phyloP scores from a whole-genome alignment of 2,113 vertebrate species.

The Prinia subflava region DNA sequence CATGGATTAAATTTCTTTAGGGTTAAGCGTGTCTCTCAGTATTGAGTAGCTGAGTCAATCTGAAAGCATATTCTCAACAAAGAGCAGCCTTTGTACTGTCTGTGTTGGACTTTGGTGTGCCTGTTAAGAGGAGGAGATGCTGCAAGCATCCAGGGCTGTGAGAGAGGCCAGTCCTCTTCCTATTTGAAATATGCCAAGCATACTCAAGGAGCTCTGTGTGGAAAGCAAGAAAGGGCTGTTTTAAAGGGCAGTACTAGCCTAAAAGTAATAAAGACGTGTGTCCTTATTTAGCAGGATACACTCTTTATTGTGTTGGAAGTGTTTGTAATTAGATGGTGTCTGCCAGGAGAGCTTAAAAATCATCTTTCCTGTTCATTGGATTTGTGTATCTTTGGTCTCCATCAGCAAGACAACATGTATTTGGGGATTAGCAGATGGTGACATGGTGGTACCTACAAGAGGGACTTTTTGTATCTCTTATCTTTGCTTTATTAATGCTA shows the following conservation, averaged over 20 bases:
- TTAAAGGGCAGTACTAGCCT: neutral
- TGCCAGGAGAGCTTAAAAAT: neutral
- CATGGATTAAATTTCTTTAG: neutral
- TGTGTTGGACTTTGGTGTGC: fast-evolving
- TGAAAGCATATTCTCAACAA: neutral
- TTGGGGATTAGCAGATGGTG: neutral
- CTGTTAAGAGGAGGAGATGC: neutral
- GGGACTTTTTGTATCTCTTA: neutral
- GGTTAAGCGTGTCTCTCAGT: neutral
- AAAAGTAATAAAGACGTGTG: neutral
- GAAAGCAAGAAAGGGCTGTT: neutral
- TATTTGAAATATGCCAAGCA: neutral
- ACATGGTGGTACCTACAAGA: neutral
- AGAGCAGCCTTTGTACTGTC: neutral
- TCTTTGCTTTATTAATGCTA: neutral
- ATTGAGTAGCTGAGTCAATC: neutral
- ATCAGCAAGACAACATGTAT: neutral
- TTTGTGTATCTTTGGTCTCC: neutral
- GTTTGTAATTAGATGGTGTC: neutral
- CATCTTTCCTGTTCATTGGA: neutral
- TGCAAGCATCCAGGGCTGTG: fast-evolving
- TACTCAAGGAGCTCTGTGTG: neutral
- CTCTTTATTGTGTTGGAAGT: neutral
- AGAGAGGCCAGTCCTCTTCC: neutral
- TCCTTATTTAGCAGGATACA: neutral